A percentile compares a stretch with the other conserved stretches of the same genome.
These are phyloP conservation scores for Podargus strigoides DNA, from an alignment of 2,797 vertebrate genomes.

Conservation along the genomic window DNA sequence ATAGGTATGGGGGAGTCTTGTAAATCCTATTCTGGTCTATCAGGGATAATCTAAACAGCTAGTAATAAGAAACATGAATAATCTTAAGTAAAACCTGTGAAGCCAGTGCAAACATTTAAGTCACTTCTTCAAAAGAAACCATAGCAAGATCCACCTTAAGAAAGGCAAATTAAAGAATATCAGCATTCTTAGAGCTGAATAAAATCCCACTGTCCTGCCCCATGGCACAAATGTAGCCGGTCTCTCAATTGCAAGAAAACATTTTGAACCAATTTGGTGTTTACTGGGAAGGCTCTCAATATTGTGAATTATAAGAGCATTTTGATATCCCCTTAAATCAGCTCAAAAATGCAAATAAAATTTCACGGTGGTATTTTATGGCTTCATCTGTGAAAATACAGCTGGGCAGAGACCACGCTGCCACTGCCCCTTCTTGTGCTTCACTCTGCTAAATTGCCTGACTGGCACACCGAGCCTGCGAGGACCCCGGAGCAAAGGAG, in stretches of 20 bases:
- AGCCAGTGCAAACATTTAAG: constrained; percentile 11
- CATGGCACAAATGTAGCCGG: background rate
- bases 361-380: background rate
- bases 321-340: background rate
- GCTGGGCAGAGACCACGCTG: background rate
- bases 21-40: constrained; percentile 51
- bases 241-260: background rate
- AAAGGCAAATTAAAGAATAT: background rate
- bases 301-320: background rate
- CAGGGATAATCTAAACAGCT: constrained; percentile 41
- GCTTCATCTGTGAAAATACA: background rate
- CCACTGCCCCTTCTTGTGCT: background rate
- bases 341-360: background rate
- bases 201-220: background rate
- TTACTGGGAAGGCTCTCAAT: background rate
- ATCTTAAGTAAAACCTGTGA: constrained; percentile 11
- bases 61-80: constrained; percentile 16
- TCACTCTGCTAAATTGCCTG: fast-evolving
- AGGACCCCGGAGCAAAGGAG: background rate
- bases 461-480: fast-evolving
- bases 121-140: background rate
- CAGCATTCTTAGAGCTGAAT: background rate
- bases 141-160: background rate
- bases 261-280: background rate
- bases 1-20: background rate